Percentiles rank a stretch among this genome's conserved stretches.
These are phyloP conservation scores for Amphipoea oculea DNA, from an alignment of 2,888 invertebrate species.

Conservation along the genomic window DNA sequence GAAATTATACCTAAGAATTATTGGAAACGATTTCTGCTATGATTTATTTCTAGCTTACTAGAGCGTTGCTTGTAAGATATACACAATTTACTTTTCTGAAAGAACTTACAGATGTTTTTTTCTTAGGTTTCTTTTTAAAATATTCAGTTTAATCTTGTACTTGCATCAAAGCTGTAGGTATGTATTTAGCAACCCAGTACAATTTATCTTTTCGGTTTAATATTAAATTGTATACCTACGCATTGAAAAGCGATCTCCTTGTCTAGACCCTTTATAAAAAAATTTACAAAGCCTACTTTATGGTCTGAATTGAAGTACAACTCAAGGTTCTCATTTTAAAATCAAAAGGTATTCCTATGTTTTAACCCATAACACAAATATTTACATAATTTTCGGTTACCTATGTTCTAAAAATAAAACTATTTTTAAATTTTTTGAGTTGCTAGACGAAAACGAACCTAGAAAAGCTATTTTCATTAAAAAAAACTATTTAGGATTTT, in stretches of 20 bases:
- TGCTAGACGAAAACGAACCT: neutral
- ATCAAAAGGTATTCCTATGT: neutral
- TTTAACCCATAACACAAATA: neutral
- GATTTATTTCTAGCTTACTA: neutral
- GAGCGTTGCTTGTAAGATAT: neutral
- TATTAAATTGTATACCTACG: neutral
- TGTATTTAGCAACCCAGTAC: neutral
- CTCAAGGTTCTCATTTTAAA: neutral
- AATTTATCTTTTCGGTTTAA: conserved; percentile 12
- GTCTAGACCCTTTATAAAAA: conserved; percentile 2
- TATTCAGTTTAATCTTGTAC: neutral
- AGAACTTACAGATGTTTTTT: neutral
- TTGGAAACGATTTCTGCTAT: too few relatives aligned
- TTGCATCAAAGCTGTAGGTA: neutral
- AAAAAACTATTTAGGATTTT: neutral
- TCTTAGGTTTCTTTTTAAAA: neutral
- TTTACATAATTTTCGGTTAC: neutral
- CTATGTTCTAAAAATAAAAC: neutral
- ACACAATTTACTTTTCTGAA: neutral
- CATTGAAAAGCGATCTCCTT: conserved; percentile 3
- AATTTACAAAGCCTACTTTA: conserved; percentile 11
- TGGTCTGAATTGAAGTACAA: conserved; percentile 6
- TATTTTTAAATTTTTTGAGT: neutral
- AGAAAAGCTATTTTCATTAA: neutral
- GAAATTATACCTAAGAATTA: too few relatives aligned